phyloP scores from a whole-genome alignment of 2,888 invertebrate genomes.

The Ctenicera cuprea region DNA sequence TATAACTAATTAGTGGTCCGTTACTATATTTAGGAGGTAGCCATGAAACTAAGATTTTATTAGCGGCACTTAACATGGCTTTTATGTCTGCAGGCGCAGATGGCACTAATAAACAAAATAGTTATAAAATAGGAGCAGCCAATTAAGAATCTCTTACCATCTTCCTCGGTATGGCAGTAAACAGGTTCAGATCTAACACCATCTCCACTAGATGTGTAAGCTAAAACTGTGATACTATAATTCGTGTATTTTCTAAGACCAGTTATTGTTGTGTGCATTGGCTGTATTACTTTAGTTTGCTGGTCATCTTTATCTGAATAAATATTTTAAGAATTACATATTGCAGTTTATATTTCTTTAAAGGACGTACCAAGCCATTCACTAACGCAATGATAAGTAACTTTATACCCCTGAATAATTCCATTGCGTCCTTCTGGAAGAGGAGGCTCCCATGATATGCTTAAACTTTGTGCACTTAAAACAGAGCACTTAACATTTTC shows the following conservation, averaged over 20 bases:
- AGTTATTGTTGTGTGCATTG: conserved; percentile 82
- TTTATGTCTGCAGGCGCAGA: conserved; percentile 93
- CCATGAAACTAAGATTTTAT: conserved; percentile 93
- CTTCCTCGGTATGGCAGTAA: conserved; percentile 92
- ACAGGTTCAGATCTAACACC: conserved; percentile 90
- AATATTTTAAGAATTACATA: not conserved
- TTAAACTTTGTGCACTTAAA: conserved; percentile 87
- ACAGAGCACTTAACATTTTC: conserved; percentile 89
- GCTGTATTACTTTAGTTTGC: conserved; percentile 84
- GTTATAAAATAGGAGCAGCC: not conserved
- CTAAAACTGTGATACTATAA: conserved; percentile 93
- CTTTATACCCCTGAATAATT: conserved; percentile 89
- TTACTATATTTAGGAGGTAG: conserved; percentile 89
- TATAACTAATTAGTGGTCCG: conserved; percentile 88
- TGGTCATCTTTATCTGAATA: conserved; percentile 82
- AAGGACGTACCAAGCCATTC: conserved; percentile 84
- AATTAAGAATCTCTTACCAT: conserved; percentile 76
- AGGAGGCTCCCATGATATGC: conserved; percentile 91
- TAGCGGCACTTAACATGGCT: conserved; percentile 89
- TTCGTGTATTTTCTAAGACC: conserved; percentile 91
- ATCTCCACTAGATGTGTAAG: conserved; percentile 92
- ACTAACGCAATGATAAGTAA: conserved; percentile 86
- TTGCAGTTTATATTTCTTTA: not conserved
- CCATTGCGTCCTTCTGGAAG: conserved; percentile 89
- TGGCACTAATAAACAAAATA: conserved; percentile 79